Evolutionary conservation across 2,888 invertebrate genomes (phyloP).

Genomic region (Galeopsomyia nigrocyanea): DNA sequence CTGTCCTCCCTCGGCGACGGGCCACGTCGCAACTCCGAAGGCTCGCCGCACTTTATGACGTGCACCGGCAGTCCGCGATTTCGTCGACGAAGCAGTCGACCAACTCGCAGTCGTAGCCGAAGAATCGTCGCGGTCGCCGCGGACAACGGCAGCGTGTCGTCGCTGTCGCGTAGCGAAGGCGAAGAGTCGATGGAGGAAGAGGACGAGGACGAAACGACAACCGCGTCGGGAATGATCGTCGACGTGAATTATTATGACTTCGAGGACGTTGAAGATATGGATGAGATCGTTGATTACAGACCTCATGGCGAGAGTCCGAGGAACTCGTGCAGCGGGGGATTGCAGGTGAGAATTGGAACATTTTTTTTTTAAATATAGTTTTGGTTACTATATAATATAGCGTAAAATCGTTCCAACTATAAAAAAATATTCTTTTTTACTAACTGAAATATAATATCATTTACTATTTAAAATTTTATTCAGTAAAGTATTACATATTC

Average conservation of each 20-base stretch:
- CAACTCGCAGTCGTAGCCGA: conserved; percentile 36
- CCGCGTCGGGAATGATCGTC: background rate
- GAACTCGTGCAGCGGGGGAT: conserved; percentile 41
- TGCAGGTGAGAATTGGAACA: conserved; percentile 41
- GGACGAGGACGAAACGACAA: background rate
- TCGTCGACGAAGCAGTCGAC: conserved; percentile 57
- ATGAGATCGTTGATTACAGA: conserved; percentile 65
- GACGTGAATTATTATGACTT: conserved; percentile 59
- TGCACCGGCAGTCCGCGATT: conserved; percentile 65
- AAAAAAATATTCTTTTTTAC: too few species aligned
- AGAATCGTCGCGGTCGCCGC: conserved; percentile 3
- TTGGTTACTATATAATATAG: too few species aligned
- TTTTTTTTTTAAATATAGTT: background rate
- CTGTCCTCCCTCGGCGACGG: conserved; percentile 41
- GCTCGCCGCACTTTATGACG: conserved; percentile 65
- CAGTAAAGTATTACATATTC: too few species aligned
- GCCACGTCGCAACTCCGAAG: conserved; percentile 64
- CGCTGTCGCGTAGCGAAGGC: conserved; percentile 57
- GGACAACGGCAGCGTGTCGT: conserved; percentile 15
- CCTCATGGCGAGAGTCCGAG: conserved; percentile 63
- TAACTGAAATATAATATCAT: too few species aligned
- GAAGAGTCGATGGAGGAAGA: conserved; percentile 61
- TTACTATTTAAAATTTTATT: too few species aligned
- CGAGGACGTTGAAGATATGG: conserved; percentile 63
- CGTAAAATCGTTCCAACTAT: too few species aligned